Conservation (phyloP, 2,888 invertebrate genomes). For the Hydropsyche betteni region DNA sequence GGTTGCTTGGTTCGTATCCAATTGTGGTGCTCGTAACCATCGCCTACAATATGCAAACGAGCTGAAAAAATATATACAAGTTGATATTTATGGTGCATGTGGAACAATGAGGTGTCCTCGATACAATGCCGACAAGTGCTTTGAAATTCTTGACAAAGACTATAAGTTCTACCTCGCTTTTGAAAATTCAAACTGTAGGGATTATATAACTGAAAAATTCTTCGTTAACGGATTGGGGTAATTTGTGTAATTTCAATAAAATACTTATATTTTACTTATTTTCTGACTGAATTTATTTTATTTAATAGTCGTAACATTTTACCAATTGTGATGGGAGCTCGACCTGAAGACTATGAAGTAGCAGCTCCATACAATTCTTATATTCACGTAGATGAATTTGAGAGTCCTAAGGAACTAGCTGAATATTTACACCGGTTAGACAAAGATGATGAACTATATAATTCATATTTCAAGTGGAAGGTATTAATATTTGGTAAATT, state of each 20-base stretch:
- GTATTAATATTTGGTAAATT: constrained; percentile 55
- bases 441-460: constrained; percentile 87
- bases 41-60: constrained; percentile 88
- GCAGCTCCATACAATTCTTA: constrained; percentile 91
- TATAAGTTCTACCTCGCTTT: constrained; percentile 98
- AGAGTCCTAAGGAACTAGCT: constrained; percentile 85
- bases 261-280: not conserved
- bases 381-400: constrained; percentile 96
- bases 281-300: not conserved
- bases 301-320: constrained; percentile 78
- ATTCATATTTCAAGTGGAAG: constrained; percentile 95
- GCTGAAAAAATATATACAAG: constrained; percentile 84
- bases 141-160: constrained; percentile 88
- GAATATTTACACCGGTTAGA: constrained; percentile 86
- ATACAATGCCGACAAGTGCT: constrained; percentile 81
- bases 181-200: constrained; percentile 95
- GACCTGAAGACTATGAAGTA: constrained; percentile 88
- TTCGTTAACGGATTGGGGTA: constrained; percentile 93
- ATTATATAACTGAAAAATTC: constrained; percentile 97
- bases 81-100: constrained; percentile 92
- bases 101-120: constrained; percentile 87
- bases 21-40: constrained; percentile 92
- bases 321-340: constrained; percentile 96
- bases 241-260: constrained; percentile 56
- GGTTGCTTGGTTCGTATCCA: constrained; percentile 98